Percentiles rank a stretch among this genome's conserved stretches.
These are phyloP conservation scores for Epirrhoe alternata DNA, from an alignment of 2,888 invertebrate genomes.

Conservation along the genomic window DNA sequence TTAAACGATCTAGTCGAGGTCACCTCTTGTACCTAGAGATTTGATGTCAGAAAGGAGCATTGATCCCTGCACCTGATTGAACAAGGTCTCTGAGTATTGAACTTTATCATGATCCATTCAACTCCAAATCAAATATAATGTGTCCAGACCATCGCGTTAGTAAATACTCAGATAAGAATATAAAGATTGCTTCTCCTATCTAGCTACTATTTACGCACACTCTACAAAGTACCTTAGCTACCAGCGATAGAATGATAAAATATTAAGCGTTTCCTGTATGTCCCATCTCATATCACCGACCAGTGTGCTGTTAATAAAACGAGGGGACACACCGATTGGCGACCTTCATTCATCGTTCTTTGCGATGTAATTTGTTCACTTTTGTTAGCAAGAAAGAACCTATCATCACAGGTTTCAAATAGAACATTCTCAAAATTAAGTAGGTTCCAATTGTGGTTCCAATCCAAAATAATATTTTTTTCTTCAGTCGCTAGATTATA, in stretches of 20 bases:
- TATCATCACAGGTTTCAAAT: background rate
- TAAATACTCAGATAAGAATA: background rate
- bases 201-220: background rate
- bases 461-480: too few relatives aligned
- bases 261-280: conserved; percentile 43
- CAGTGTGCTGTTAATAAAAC: conserved; percentile 47
- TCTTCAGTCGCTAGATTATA: too few relatives aligned
- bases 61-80: background rate
- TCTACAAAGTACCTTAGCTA: conserved; percentile 7
- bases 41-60: background rate
- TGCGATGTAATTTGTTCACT: background rate
- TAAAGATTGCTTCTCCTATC: background rate
- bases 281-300: conserved; percentile 32
- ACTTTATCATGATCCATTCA: background rate
- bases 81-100: background rate
- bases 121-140: background rate
- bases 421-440: background rate
- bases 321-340: conserved; percentile 44
- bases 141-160: background rate
- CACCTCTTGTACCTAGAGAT: background rate
- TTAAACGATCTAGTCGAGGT: background rate
- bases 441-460: too few relatives aligned
- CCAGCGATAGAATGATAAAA: conserved; percentile 10
- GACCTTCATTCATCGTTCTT: conserved; percentile 44
- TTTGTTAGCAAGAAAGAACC: background rate